phyloP scores from a whole-genome alignment of 2,888 invertebrate genomes.

The Cotesia congregata region DNA sequence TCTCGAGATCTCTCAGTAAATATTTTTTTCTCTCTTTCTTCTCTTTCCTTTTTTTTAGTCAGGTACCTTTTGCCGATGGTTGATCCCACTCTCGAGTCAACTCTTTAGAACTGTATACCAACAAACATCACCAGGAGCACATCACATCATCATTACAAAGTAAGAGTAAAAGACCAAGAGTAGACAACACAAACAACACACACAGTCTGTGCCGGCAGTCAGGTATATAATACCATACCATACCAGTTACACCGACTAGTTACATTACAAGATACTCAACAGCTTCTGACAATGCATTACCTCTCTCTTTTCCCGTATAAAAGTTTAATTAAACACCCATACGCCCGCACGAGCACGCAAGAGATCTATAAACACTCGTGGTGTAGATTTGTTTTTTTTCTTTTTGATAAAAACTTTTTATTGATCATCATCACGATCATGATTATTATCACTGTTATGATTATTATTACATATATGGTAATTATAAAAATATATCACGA shows the following conservation, averaged over 20 bases:
- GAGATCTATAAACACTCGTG: too few relatives aligned
- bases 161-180: neutral
- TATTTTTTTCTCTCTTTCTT: conserved; percentile 59
- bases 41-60: neutral
- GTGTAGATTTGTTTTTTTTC: too few relatives aligned
- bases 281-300: neutral
- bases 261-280: neutral
- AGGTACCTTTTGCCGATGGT: neutral
- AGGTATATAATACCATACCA: neutral
- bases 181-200: neutral
- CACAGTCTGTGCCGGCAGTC: neutral
- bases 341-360: too few relatives aligned
- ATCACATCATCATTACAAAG: conserved; percentile 1
- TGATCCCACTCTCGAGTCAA: neutral
- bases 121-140: neutral
- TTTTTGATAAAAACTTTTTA: too few relatives aligned
- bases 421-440: too few relatives aligned
- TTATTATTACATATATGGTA: neutral
- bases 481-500: neutral
- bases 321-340: neutral
- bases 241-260: neutral
- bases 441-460: too few relatives aligned
- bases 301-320: neutral
- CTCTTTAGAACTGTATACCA: neutral
- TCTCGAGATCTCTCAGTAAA: conserved; percentile 61